phyloP scores from a whole-genome alignment of 2,113 vertebrate species.

The Zosterops hypoxanthus region DNA sequence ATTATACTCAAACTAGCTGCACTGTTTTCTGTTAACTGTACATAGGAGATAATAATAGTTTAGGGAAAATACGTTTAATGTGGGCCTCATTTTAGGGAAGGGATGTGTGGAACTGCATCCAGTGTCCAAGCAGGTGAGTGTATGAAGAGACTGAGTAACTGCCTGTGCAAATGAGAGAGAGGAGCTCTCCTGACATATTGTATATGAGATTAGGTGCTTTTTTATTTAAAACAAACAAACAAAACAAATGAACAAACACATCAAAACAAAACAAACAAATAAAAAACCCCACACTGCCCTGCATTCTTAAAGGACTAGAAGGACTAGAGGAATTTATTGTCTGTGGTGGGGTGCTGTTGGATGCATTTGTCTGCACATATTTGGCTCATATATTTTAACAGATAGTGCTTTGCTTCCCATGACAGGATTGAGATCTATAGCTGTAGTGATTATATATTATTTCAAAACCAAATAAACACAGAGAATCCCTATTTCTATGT shows the following conservation, averaged over 20 bases:
- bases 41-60: neutral
- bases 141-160: neutral
- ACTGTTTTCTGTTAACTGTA: neutral
- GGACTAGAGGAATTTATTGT: neutral
- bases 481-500: constrained; percentile 57
- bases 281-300: rapidly evolving
- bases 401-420: neutral
- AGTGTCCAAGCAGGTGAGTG: neutral
- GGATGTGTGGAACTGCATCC: neutral
- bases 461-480: constrained; percentile 67
- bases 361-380: constrained; percentile 40
- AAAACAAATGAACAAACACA: neutral
- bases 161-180: neutral
- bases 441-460: constrained; percentile 60
- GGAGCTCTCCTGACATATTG: neutral
- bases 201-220: neutral
- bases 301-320: neutral
- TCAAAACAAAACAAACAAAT: no score
- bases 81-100: neutral
- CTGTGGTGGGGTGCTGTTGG: constrained; percentile 24
- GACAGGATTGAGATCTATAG: constrained; percentile 59
- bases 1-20: neutral
- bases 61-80: neutral
- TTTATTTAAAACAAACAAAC: neutral
- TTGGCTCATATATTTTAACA: constrained; percentile 43